A percentile compares a stretch with the other conserved stretches of the same genome.
These are phyloP conservation scores for Drosophila ustulata DNA, from an alignment of 2,888 invertebrate genomes.

Conservation along the genomic window DNA sequence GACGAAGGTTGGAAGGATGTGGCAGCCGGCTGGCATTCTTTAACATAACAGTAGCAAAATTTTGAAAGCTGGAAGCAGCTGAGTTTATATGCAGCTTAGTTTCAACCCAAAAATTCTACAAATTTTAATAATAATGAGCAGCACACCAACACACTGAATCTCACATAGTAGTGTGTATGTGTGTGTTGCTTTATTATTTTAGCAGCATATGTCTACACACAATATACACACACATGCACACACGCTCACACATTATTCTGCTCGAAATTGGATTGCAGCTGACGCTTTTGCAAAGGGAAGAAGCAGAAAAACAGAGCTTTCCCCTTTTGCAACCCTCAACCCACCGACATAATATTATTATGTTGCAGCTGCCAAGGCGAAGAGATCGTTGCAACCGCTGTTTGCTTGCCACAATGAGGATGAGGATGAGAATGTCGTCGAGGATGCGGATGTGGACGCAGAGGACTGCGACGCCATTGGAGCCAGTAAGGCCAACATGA, in stretches of 20 bases:
- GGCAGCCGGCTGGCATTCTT: slow-evolving; percentile 49
- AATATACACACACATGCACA: slow-evolving; percentile 40
- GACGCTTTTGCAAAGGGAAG: slow-evolving; percentile 55
- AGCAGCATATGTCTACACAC: slow-evolving; percentile 65
- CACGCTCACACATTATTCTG: slow-evolving; percentile 57
- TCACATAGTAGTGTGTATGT: slow-evolving; percentile 11
- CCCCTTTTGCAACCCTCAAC: slow-evolving; percentile 18
- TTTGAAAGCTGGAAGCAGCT: slow-evolving; percentile 61
- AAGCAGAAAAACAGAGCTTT: slow-evolving; percentile 39
- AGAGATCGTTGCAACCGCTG: slow-evolving; percentile 72
- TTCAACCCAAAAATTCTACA: slow-evolving; percentile 79
- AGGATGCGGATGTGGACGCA: neutral
- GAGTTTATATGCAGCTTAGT: slow-evolving; percentile 80
- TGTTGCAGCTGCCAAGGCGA: slow-evolving; percentile 77
- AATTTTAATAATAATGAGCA: slow-evolving; percentile 79
- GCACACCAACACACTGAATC: slow-evolving; percentile 40
- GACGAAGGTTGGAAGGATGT: slow-evolving; percentile 10
- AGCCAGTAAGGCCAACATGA: slow-evolving; percentile 39
- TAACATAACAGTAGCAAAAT: slow-evolving; percentile 55
- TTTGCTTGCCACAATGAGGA: slow-evolving; percentile 51
- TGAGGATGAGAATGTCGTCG: neutral
- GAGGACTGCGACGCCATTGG: slow-evolving; percentile 21
- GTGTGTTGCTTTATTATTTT: slow-evolving; percentile 75
- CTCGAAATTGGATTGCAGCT: slow-evolving; percentile 77
- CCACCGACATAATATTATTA: slow-evolving; percentile 72